Conservation (phyloP, 1,140 invertebrate species). For the Drosophila sp. region DNA sequence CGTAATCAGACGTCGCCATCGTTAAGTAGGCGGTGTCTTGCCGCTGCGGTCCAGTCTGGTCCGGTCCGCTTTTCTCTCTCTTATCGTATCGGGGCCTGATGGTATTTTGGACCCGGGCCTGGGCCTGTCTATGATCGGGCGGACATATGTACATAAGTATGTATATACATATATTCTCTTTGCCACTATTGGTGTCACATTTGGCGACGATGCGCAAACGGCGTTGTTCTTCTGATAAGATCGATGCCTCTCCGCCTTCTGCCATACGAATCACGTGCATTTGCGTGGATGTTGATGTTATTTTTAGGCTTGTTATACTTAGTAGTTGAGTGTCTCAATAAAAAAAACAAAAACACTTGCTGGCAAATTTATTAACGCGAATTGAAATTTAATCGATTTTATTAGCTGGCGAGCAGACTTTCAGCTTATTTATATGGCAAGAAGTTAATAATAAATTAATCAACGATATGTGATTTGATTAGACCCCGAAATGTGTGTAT, state of each 20-base stretch:
- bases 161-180: background rate
- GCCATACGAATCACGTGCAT: conserved; percentile 6
- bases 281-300: conserved; percentile 8
- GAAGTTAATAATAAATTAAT: conserved; percentile 13
- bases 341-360: background rate
- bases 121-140: conserved; percentile 24
- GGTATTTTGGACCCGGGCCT: conserved; percentile 33
- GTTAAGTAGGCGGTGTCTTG: conserved; percentile 2
- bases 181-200: conserved; percentile 14
- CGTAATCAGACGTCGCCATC: conserved; percentile 11
- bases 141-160: background rate
- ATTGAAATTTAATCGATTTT: conserved; percentile 1
- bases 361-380: background rate
- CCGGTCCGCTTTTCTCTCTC: background rate
- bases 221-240: background rate
- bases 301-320: conserved; percentile 3
- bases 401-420: background rate
- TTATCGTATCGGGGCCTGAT: conserved; percentile 42
- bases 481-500: background rate
- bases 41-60: conserved; percentile 4
- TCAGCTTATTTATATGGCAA: conserved; percentile 1
- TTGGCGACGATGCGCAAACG: conserved; percentile 42
- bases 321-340: background rate
- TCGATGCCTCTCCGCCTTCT: background rate
- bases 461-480: background rate